These are phyloP conservation scores for Accipiter virgatus DNA, from an alignment of 2,113 vertebrate genomes.

Conservation along the genomic window DNA sequence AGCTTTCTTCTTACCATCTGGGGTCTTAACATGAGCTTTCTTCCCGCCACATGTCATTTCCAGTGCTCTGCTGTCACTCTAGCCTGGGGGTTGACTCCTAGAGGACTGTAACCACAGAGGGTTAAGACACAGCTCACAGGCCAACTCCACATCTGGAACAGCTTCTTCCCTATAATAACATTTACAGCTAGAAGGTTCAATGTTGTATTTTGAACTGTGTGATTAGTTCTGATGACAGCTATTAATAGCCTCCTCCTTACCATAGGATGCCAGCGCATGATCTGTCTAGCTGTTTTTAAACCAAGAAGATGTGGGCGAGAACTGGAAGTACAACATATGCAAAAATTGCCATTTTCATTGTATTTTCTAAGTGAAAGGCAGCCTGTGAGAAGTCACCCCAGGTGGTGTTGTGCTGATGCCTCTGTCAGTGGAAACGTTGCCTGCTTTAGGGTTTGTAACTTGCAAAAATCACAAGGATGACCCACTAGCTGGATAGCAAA, in stretches of 20 bases:
- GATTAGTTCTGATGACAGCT: not conserved
- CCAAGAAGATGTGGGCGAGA: not conserved
- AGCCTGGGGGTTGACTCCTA: fast-evolving
- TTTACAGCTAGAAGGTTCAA: not conserved
- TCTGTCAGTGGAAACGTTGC: fast-evolving
- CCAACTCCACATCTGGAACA: not conserved
- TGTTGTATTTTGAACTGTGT: not conserved
- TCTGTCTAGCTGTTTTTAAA: not conserved
- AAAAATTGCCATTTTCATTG: not conserved
- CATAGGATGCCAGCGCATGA: not conserved
- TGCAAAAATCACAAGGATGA: not conserved
- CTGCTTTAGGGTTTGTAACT: not conserved
- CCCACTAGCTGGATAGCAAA: not conserved
- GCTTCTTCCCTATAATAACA: not conserved
- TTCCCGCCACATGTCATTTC: not conserved
- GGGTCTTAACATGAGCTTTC: not conserved
- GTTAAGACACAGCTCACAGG: not conserved
- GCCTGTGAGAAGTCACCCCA: not conserved
- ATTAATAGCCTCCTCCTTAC: not conserved
- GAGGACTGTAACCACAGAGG: not conserved
- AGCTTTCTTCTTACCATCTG: not conserved
- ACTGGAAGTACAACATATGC: not conserved
- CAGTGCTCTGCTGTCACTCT: not conserved
- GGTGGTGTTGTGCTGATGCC: not conserved
- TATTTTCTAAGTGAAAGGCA: not conserved